These are phyloP conservation scores for Gavialis gangeticus DNA, from an alignment of 2,113 vertebrate genomes.

Conservation along the genomic window DNA sequence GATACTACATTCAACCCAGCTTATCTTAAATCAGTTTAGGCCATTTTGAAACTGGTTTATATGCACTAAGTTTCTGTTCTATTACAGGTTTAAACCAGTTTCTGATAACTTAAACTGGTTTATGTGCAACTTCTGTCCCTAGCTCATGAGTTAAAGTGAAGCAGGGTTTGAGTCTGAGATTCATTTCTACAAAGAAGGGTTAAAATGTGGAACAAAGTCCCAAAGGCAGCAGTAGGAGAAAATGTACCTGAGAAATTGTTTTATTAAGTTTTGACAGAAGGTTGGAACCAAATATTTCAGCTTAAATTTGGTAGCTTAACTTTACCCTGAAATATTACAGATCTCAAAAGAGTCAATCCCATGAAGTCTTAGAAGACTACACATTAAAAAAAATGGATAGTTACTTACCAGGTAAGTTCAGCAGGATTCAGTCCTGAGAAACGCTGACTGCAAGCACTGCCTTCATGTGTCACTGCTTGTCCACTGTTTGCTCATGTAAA, in stretches of 20 bases:
- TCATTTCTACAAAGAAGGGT: slow-evolving; percentile 5
- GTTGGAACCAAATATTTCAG: neutral
- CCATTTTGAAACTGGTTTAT: no score
- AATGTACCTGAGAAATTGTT: neutral
- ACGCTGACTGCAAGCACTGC: neutral
- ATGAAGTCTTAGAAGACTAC: neutral
- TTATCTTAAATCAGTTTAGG: no score
- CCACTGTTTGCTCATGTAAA: slow-evolving; percentile 69
- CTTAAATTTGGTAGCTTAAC: neutral
- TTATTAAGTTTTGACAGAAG: neutral
- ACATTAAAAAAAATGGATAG: neutral
- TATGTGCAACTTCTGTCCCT: no score
- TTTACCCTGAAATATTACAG: neutral
- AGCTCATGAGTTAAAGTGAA: neutral
- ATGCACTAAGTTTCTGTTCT: no score
- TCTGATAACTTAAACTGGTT: no score
- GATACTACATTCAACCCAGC: no score
- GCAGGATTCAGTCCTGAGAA: neutral
- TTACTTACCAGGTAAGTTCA: slow-evolving; percentile 36
- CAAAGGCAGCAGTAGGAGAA: neutral
- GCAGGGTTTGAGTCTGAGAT: neutral
- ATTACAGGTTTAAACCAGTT: no score
- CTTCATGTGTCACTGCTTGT: slow-evolving; percentile 44
- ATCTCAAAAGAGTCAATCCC: neutral
- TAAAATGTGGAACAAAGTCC: neutral